These are phyloP conservation scores for Oasisia sp. DNA, from an alignment of 2,888 invertebrate genomes.

Conservation along the genomic window DNA sequence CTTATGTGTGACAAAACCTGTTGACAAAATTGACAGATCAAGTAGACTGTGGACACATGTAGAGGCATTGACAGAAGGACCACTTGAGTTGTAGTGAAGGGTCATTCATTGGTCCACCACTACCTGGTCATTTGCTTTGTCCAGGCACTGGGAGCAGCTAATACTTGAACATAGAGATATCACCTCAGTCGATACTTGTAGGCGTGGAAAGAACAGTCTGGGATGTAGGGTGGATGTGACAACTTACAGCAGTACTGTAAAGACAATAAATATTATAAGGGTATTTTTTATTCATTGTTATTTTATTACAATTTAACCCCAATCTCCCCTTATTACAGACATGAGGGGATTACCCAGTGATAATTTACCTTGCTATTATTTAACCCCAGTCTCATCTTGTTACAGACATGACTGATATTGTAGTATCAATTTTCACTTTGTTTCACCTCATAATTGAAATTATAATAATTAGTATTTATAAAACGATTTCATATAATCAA, in stretches of 20 bases:
- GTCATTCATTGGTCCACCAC: neutral
- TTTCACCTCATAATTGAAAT: neutral
- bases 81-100: neutral
- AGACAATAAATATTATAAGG: neutral
- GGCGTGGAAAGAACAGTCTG: neutral
- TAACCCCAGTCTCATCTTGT: neutral
- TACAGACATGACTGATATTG: neutral
- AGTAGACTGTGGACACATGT: neutral
- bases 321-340: neutral
- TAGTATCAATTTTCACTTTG: neutral
- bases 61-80: neutral
- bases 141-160: neutral
- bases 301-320: neutral
- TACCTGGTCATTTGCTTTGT: neutral
- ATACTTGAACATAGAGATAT: neutral
- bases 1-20: neutral
- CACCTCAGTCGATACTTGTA: neutral
- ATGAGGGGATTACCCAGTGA: neutral
- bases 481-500: too few species aligned
- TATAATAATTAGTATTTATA: too few species aligned
- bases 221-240: neutral
- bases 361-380: neutral
- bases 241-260: neutral
- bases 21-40: slow-evolving; percentile 7
- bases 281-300: neutral